Evolutionary conservation across 2,888 invertebrate genomes (phyloP), one percentile per base, ranked within the genome.

Genomic region (Ferdinandea cuprea): DNA sequence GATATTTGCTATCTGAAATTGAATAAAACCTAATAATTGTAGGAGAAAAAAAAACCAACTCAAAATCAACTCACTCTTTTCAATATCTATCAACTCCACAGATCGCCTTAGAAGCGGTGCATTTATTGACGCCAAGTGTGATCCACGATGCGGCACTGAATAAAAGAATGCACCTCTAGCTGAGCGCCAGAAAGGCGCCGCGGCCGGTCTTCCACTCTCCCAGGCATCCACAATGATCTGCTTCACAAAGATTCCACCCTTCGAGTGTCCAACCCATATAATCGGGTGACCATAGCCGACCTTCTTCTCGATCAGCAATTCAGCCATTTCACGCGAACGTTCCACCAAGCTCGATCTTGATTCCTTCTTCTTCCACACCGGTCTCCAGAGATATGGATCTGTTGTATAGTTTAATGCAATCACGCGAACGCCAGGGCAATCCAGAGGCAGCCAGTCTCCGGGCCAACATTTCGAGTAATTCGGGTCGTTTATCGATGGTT

Each of bases 211-310:
- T 0, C 92, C 91, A 52, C 92, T 91, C 85, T 92, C 92, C 90
- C 91, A 92, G 52, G 92, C 93, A 90, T 94, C 93, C 30, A 95
- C 93, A 48, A 96, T 93, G 65, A 97, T 95, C 90, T 96, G 95
- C 88, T 97, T 97, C 19, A 97, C 95, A 86, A 96, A 94, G 0
- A 97, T 91, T 0, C 97, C 97, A 3, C 98, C 98, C 91, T 97
- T 97, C 0, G 97, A 97, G 86, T 93, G 93, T 1, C 90, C 91
- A 3, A 97, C 95, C 96, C 97, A 97, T 13, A 97, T 92, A 66
- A 97, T 94, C 0, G 97, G 97, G 61, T 93, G 92, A 0, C 95
- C 94, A 61, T 95, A 92, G 0, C 95, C 96, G 13, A 96, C 93
- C 4, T 93, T 92, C 66, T 93, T 88, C 2, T 93, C 92, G 30